A percentile compares a stretch with the other conserved stretches of the same genome.
These are phyloP conservation scores for Cynoglossus semilaevis DNA, from an alignment of 2,113 vertebrate species.

Conservation along the genomic window DNA sequence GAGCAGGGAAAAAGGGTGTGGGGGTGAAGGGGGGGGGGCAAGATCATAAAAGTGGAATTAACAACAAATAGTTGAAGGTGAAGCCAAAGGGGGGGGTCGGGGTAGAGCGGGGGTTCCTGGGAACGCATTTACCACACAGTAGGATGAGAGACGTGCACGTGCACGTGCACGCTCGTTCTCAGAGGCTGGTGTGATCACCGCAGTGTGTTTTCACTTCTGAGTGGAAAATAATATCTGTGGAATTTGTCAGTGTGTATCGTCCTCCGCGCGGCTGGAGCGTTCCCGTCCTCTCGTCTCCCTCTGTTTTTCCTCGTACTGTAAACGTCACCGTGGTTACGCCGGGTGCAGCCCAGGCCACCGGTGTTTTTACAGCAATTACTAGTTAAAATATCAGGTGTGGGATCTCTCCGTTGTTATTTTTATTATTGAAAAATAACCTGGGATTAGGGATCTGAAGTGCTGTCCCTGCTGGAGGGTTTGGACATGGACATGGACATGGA, in stretches of 20 bases:
- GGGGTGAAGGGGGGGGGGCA: slow-evolving; percentile 30
- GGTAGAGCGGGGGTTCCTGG: slow-evolving; percentile 47
- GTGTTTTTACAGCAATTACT: slow-evolving; percentile 12
- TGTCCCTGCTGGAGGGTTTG: too few relatives aligned
- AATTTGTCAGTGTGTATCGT: slow-evolving; percentile 16
- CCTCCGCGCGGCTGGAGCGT: slow-evolving; percentile 31
- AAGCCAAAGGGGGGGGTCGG: slow-evolving; percentile 42
- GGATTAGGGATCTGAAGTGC: too few relatives aligned
- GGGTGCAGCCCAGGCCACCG: slow-evolving; percentile 15
- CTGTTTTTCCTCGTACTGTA: slow-evolving; percentile 12
- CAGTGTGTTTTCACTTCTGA: slow-evolving; percentile 40
- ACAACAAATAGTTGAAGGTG: slow-evolving; percentile 61
- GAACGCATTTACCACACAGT: slow-evolving; percentile 59
- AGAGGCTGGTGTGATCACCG: slow-evolving; percentile 27
- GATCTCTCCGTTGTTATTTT: too few relatives aligned
- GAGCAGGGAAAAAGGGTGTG: slow-evolving; percentile 9
- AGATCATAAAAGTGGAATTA: slow-evolving; percentile 60
- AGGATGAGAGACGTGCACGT: slow-evolving; percentile 15
- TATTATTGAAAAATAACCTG: too few relatives aligned
- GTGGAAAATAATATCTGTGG: slow-evolving; percentile 44
- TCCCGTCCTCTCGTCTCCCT: slow-evolving; percentile 15
- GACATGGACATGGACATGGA: too few relatives aligned
- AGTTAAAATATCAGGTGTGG: neutral
- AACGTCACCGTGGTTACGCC: slow-evolving; percentile 19
- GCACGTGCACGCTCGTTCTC: slow-evolving; percentile 8